Conservation (phyloP, 1,140 invertebrate genomes). For the Hydropsyche tenuis region DNA sequence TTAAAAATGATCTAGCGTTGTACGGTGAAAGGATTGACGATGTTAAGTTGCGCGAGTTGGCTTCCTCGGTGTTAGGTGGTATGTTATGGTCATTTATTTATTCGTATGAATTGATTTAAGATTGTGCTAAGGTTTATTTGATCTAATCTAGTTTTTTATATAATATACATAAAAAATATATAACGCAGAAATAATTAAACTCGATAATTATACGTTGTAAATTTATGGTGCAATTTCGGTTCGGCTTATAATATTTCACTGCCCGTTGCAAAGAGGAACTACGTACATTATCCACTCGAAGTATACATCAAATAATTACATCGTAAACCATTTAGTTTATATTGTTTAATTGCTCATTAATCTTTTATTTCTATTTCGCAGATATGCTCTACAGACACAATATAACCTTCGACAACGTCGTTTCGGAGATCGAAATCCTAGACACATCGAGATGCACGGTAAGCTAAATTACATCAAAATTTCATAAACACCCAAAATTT, state of each 20-base stretch:
- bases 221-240: conserved; percentile 24
- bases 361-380: conserved; percentile 61
- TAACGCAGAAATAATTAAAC: conserved; percentile 25
- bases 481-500: no score
- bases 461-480: no score
- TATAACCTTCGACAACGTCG: conserved; percentile 78
- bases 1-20: background rate
- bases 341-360: background rate
- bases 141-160: background rate
- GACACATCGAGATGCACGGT: conserved; percentile 83
- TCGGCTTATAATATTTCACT: background rate
- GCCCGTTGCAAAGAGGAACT: background rate
- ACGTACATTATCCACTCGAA: background rate
- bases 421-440: conserved; percentile 82
- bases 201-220: conserved; percentile 11
- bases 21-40: conserved; percentile 13
- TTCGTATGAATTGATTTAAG: background rate
- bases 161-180: background rate
- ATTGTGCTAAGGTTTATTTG: background rate
- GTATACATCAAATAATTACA: background rate
- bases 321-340: background rate
- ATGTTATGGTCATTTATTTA: background rate
- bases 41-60: background rate
- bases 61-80: background rate
- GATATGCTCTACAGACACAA: conserved; percentile 82